phyloP scores from a whole-genome alignment of 1,140 invertebrate species.

The Pollicipes pollicipes region DNA sequence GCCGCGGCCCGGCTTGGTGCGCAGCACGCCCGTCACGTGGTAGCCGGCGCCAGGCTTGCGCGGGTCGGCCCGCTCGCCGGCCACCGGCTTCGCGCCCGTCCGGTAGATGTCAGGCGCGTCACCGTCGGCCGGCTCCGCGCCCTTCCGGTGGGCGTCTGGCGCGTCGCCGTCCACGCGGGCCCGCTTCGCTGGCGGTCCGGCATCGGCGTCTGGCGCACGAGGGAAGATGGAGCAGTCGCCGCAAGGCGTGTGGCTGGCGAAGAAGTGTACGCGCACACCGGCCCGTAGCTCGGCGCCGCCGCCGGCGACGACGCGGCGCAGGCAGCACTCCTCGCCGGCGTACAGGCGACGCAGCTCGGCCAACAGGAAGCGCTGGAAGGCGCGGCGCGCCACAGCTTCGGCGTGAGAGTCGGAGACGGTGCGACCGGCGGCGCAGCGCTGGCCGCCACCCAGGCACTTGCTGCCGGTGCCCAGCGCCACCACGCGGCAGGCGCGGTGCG shows the following conservation, averaged over 20 bases:
- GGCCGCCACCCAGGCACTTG: slow-evolving; percentile 64
- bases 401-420: slow-evolving; percentile 79
- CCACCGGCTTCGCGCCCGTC: slow-evolving; percentile 75
- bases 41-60: slow-evolving; percentile 39
- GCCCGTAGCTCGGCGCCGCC: slow-evolving; percentile 30
- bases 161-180: too few species aligned
- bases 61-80: slow-evolving; percentile 30
- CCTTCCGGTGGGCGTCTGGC: slow-evolving; percentile 4
- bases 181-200: slow-evolving; percentile 3
- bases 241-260: slow-evolving; percentile 71
- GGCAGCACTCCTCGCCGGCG: slow-evolving; percentile 25
- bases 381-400: slow-evolving; percentile 65
- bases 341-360: slow-evolving; percentile 35
- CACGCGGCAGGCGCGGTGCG: slow-evolving; percentile 32
- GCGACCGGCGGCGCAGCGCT: slow-evolving; percentile 44
- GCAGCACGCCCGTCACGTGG: slow-evolving; percentile 48
- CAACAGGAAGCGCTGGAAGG: slow-evolving; percentile 59
- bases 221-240: slow-evolving; percentile 84
- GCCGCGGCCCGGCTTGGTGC: slow-evolving; percentile 82
- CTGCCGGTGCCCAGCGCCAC: slow-evolving; percentile 71
- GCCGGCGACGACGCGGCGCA: slow-evolving; percentile 23
- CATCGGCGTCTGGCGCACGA: slow-evolving; percentile 24
- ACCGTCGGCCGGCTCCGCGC: too few species aligned
- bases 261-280: slow-evolving; percentile 61
- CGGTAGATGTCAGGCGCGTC: slow-evolving; percentile 41